Evolutionary conservation across 2,113 vertebrate genomes (phyloP).

Genomic region (Oncorhynchus clarkii): DNA sequence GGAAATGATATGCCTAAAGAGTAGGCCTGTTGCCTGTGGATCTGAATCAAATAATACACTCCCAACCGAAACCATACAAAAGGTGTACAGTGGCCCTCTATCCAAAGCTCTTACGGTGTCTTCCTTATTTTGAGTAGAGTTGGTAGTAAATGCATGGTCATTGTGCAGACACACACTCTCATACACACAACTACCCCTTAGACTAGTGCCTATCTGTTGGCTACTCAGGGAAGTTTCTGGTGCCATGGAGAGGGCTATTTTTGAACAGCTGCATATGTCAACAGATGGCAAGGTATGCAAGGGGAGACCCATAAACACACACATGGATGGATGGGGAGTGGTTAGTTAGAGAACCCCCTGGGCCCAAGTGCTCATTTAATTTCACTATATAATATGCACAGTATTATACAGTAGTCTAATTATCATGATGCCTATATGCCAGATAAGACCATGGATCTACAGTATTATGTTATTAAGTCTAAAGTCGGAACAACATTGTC

Average conservation of each 20-base stretch:
- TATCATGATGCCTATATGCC: neutral
- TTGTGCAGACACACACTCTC: conserved; percentile 9
- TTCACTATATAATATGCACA: neutral
- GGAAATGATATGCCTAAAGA: neutral
- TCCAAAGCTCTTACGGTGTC: neutral
- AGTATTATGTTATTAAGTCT: neutral
- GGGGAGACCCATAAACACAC: neutral
- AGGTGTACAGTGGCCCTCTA: neutral
- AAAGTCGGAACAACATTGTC: neutral
- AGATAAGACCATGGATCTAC: neutral
- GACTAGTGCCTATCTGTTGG: conserved; percentile 31
- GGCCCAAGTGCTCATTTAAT: conserved; percentile 21
- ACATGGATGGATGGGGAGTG: conserved; percentile 6
- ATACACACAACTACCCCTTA: conserved; percentile 6
- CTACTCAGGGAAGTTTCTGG: conserved; percentile 57
- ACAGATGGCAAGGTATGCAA: conserved; percentile 65
- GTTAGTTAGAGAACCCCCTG: neutral
- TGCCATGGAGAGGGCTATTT: conserved; percentile 65
- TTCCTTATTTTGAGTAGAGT: neutral
- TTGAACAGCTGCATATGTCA: conserved; percentile 66
- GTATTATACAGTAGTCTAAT: neutral
- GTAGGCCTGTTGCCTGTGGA: neutral
- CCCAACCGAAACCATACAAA: neutral
- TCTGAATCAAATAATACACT: neutral
- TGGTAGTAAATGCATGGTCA: conserved; percentile 12